Conservation (phyloP, 2,888 invertebrate species). For the Pedicia rivosa region DNA sequence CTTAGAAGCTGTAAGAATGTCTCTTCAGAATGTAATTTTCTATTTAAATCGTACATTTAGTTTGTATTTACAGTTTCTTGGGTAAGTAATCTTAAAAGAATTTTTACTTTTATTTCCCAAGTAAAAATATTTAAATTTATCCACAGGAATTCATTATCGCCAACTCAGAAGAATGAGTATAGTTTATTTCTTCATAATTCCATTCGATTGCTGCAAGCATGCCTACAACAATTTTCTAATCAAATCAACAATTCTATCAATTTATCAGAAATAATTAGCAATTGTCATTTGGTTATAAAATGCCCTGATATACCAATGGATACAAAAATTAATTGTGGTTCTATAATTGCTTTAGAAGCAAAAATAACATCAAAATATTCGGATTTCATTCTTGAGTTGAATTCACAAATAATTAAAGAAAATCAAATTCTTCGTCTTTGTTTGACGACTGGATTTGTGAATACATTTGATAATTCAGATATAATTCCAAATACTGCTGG, state of each 20-base stretch:
- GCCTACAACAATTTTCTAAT: slow-evolving; percentile 25
- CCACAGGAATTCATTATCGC: slow-evolving; percentile 20
- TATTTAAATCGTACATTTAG: neutral
- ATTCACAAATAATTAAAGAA: neutral
- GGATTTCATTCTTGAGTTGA: slow-evolving; percentile 9
- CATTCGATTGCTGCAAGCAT: slow-evolving; percentile 27
- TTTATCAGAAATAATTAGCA: neutral
- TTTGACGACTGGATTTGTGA: slow-evolving; percentile 21
- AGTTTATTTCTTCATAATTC: slow-evolving; percentile 28
- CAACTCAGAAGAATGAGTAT: slow-evolving; percentile 25
- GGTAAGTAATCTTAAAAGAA: no score
- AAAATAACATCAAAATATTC: slow-evolving; percentile 19
- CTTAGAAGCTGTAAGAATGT: slow-evolving; percentile 17
- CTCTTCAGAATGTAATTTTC: neutral
- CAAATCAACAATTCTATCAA: neutral
- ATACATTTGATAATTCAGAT: slow-evolving; percentile 19
- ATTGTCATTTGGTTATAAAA: slow-evolving; percentile 6
- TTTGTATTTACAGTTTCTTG: no score
- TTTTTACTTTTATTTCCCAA: neutral
- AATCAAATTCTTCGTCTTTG: slow-evolving; percentile 14
- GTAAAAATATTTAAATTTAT: slow-evolving; percentile 4
- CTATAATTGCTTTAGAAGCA: slow-evolving; percentile 35
- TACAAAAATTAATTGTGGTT: slow-evolving; percentile 44
- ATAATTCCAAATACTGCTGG: slow-evolving; percentile 13
- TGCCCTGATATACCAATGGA: slow-evolving; percentile 44